Conservation (phyloP, 2,113 vertebrate species). For the Phaethon lepturus region DNA sequence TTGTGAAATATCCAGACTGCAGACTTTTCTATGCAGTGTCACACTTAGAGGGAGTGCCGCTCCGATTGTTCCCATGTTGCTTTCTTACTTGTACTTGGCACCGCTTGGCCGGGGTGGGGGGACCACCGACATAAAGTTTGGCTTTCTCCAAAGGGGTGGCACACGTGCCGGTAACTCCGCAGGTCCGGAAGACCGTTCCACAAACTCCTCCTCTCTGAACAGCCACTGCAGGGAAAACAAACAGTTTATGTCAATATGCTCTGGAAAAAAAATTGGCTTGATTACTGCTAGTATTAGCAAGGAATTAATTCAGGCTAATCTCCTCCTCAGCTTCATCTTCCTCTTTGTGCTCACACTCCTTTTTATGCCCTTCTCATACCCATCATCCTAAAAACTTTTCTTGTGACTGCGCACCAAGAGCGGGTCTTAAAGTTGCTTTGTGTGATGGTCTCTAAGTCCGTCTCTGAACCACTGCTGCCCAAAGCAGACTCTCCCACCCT, state of each 20-base stretch:
- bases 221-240: not conserved
- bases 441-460: no score
- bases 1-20: not conserved
- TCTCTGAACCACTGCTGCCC: not conserved
- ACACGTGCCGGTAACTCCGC: not conserved
- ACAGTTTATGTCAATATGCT: not conserved
- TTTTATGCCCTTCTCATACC: not conserved
- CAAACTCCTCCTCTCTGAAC: not conserved
- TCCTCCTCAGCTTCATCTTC: not conserved
- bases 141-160: not conserved
- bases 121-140: accelerated
- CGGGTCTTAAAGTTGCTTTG: not conserved
- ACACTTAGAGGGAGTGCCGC: not conserved
- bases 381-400: not conserved
- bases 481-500: not conserved
- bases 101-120: not conserved
- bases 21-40: not conserved
- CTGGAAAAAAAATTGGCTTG: not conserved
- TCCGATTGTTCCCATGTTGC: not conserved
- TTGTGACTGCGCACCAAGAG: not conserved
- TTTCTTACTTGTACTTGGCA: not conserved
- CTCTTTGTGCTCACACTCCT: not conserved
- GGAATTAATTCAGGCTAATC: not conserved
- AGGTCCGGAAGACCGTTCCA: not conserved
- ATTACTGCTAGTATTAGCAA: not conserved